phyloP scores from a whole-genome alignment of 2,797 vertebrate genomes.

The Sciurus carolinensis region DNA sequence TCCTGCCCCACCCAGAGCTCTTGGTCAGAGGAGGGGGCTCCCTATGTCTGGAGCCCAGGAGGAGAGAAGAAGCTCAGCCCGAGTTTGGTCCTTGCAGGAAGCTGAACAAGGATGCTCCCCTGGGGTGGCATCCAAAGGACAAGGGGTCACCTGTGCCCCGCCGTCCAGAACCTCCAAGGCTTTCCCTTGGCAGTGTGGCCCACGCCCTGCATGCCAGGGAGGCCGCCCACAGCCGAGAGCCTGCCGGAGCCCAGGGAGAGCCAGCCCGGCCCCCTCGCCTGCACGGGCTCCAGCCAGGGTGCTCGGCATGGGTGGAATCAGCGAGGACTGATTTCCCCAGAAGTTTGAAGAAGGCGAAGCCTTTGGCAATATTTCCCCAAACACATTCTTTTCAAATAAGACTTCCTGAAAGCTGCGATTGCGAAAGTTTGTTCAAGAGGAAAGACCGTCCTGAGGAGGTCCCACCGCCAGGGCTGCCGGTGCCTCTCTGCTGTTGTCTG shows the following conservation, averaged over 20 bases:
- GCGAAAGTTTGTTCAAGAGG: neutral
- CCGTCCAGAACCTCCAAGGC: neutral
- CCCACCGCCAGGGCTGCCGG: neutral
- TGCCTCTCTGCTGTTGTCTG: neutral
- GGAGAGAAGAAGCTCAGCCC: neutral
- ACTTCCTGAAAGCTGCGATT: neutral
- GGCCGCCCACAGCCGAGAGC: neutral
- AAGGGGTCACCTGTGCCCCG: neutral
- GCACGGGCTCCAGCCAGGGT: neutral
- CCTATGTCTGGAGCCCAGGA: neutral
- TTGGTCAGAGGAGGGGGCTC: too few species aligned
- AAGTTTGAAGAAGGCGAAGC: conserved; percentile 7
- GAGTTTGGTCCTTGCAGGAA: neutral
- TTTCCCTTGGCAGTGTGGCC: neutral
- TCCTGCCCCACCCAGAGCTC: neutral
- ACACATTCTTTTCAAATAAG: neutral
- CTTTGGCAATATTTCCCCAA: conserved; percentile 38
- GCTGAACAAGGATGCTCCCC: neutral
- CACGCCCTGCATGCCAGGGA: neutral
- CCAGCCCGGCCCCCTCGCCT: neutral
- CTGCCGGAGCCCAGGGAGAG: too few species aligned
- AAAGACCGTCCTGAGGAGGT: neutral
- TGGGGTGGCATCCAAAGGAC: neutral
- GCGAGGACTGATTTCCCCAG: neutral
- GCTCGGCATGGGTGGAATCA: neutral